Percentiles rank a stretch among this genome's conserved stretches.
phyloP scores from a whole-genome alignment of 1,140 invertebrate genomes.

The Pogonus chalceus region DNA sequence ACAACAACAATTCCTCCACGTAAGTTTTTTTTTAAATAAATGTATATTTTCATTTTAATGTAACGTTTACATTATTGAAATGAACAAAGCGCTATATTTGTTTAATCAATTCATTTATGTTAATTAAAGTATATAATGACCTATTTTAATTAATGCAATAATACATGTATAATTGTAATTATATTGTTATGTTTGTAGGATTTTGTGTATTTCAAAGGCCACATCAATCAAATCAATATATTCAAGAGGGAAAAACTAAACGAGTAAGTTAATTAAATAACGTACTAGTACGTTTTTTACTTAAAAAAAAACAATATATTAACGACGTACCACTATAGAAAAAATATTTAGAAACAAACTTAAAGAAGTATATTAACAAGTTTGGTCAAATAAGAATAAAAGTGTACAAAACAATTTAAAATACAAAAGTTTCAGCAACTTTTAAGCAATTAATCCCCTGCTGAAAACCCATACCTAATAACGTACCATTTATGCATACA shows the following conservation, averaged over 20 bases:
- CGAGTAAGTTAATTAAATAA: constrained; percentile 44
- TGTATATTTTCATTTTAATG: constrained; percentile 2
- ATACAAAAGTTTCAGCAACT: too few species aligned
- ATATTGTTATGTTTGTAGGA: constrained; percentile 39
- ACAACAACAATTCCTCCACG: constrained; percentile 59
- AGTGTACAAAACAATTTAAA: too few species aligned
- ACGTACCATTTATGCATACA: too few species aligned
- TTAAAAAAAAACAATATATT: too few species aligned
- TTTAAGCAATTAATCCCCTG: not conserved
- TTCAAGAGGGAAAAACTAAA: constrained; percentile 60
- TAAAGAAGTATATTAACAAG: too few species aligned
- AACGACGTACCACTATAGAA: too few species aligned
- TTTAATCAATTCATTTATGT: too few species aligned
- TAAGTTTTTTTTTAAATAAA: constrained; percentile 34
- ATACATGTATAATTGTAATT: too few species aligned
- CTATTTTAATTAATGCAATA: too few species aligned
- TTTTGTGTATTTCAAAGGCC: constrained; percentile 73
- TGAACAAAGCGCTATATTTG: not conserved
- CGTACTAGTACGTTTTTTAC: not conserved
- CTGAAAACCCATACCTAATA: constrained; percentile 21
- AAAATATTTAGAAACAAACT: too few species aligned
- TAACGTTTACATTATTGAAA: constrained; percentile 3
- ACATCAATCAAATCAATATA: constrained; percentile 59
- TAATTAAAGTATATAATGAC: too few species aligned
- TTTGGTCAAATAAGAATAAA: too few species aligned